Evolutionary conservation across 2,888 invertebrate genomes (phyloP).

Genomic region (Diarsia dahlii): DNA sequence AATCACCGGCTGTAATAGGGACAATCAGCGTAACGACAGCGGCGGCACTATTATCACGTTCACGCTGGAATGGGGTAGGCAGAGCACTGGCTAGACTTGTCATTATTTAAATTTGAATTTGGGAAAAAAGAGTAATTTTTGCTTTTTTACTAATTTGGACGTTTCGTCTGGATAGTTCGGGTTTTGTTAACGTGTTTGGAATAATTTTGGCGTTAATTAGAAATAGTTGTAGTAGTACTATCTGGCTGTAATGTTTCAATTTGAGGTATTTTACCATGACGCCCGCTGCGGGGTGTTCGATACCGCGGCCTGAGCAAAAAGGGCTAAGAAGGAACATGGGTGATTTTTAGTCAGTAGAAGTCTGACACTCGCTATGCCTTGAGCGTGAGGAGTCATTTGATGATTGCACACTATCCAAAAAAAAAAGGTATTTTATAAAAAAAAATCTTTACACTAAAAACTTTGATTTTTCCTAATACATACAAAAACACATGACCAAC

Average conservation of each 20-base stretch:
- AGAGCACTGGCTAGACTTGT: constrained; percentile 23
- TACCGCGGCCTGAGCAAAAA: no score
- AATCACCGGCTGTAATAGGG: constrained; percentile 46
- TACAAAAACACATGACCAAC: not conserved
- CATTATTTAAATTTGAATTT: constrained; percentile 41
- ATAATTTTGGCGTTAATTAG: constrained; percentile 16
- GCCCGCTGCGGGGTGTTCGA: no score
- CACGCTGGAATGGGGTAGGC: constrained; percentile 21
- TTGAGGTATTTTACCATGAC: not conserved
- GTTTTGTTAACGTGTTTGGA: constrained; percentile 3
- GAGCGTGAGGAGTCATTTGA: no score
- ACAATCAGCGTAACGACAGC: constrained; percentile 53
- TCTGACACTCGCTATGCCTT: no score
- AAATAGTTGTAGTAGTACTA: not conserved
- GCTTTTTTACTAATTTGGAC: constrained; percentile 1
- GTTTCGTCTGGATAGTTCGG: constrained; percentile 29
- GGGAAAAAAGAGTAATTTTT: constrained; percentile 1
- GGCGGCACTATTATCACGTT: constrained; percentile 44
- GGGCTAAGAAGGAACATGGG: no score
- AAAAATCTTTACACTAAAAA: not conserved
- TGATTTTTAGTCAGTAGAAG: no score
- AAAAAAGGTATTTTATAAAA: no score
- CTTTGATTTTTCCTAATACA: not conserved
- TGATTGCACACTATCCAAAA: no score
- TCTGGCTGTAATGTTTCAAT: not conserved